These are phyloP conservation scores for Sparidentex hasta DNA, from an alignment of 2,797 vertebrate genomes.

Conservation along the genomic window DNA sequence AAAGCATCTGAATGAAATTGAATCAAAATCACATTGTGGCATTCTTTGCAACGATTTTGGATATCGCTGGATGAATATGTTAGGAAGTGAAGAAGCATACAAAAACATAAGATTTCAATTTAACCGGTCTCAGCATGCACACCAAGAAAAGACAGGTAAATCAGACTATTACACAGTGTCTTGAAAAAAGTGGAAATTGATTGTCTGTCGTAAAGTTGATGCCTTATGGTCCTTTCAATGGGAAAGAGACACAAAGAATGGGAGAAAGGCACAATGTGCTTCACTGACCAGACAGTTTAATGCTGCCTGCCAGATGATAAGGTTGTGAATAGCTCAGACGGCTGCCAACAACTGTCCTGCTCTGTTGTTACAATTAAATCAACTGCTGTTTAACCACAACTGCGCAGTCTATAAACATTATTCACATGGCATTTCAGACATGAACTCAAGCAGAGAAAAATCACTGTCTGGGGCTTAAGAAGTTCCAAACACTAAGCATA, in stretches of 20 bases:
- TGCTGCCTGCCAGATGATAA: conserved; percentile 38
- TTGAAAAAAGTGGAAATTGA: background rate
- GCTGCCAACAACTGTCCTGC: conserved; percentile 21
- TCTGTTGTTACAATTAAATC: conserved; percentile 32
- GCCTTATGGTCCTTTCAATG: conserved; percentile 16
- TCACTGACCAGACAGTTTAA: conserved; percentile 42
- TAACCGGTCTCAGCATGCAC: background rate
- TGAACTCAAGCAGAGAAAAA: background rate
- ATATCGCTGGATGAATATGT: background rate
- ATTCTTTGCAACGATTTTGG: too few relatives aligned
- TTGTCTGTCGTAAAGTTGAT: conserved; percentile 9
- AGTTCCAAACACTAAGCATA: background rate
- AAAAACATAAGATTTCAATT: background rate
- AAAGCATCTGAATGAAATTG: too few relatives aligned
- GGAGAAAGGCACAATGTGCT: conserved; percentile 22
- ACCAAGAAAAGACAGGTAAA: background rate
- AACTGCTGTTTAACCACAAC: conserved; percentile 25
- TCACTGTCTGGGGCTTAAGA: background rate
- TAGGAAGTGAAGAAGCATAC: background rate
- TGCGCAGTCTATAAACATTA: conserved; percentile 20
- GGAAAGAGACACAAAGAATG: conserved; percentile 13
- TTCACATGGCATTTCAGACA: conserved; percentile 3
- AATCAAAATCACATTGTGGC: too few relatives aligned
- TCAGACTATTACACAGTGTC: background rate
- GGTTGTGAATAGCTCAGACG: conserved; percentile 26